Evolutionary conservation across 2,797 vertebrate genomes (phyloP).

Genomic region (Sebastes diploproa): DNA sequence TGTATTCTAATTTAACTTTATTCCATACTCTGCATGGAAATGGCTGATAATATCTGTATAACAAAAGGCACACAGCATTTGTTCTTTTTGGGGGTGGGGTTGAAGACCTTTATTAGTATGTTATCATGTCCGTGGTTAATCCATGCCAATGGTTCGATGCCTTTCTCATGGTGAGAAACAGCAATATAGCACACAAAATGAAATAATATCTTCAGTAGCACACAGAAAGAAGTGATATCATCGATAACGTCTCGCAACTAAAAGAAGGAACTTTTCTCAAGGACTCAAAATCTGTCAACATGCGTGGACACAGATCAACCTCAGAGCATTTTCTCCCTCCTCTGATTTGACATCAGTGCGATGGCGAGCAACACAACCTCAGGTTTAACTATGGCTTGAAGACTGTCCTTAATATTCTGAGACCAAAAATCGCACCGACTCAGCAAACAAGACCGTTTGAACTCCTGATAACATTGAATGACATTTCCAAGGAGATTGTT

Average conservation of each 20-base stretch:
- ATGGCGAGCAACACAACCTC: conserved; percentile 25
- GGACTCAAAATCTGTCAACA: not conserved
- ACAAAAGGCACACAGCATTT: conserved; percentile 1
- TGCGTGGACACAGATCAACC: not conserved
- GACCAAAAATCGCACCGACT: conserved; percentile 53
- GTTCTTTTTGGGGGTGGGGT: not conserved
- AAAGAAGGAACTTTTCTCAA: conserved; percentile 25
- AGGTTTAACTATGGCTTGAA: conserved; percentile 44
- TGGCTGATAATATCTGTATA: not conserved
- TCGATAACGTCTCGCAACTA: not conserved
- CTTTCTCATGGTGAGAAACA: not conserved
- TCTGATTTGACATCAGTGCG: not conserved
- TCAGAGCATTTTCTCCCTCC: not conserved
- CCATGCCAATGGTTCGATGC: not conserved
- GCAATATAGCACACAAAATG: not conserved
- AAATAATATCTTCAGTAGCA: not conserved
- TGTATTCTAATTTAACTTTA: not conserved
- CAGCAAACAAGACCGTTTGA: not conserved
- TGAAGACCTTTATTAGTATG: not conserved
- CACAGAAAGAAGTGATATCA: not conserved
- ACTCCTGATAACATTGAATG: not conserved
- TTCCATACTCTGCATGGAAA: conserved; percentile 2
- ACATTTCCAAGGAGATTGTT: conserved; percentile 10
- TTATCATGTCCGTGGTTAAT: not conserved
- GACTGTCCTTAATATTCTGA: conserved; percentile 25